These are phyloP conservation scores for Todiramphus chloris DNA, from an alignment of 2,113 vertebrate genomes.

Conservation along the genomic window DNA sequence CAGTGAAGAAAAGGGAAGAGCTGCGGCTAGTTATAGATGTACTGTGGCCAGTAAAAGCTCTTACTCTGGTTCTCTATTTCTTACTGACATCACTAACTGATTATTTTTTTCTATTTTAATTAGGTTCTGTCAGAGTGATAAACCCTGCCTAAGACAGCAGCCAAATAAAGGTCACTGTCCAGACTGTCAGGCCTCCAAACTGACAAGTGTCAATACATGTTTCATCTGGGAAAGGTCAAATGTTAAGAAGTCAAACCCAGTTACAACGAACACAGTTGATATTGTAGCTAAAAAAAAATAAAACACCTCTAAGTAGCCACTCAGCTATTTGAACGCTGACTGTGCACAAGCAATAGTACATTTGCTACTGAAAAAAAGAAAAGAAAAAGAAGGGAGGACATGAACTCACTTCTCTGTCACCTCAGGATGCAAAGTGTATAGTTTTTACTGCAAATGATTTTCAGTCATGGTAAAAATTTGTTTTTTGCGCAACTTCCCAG, in stretches of 20 bases:
- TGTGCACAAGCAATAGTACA: background rate
- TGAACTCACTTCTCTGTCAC: background rate
- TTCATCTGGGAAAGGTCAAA: slow-evolving; percentile 29
- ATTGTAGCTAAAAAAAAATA: background rate
- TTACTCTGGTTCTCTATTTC: slow-evolving; percentile 49
- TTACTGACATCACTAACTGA: slow-evolving; percentile 51
- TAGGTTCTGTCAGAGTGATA: slow-evolving; percentile 59
- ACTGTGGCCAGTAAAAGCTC: slow-evolving; percentile 53
- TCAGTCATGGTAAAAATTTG: background rate
- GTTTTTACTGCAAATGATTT: background rate
- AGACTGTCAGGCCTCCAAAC: slow-evolving; percentile 35
- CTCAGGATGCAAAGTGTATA: background rate
- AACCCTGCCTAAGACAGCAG: slow-evolving; percentile 43
- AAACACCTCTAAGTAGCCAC: background rate
- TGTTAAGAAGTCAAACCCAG: background rate
- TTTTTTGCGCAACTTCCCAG: background rate
- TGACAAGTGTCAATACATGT: slow-evolving; percentile 21
- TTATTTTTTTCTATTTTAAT: slow-evolving; percentile 29
- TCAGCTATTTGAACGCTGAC: background rate
- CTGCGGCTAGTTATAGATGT: slow-evolving; percentile 1
- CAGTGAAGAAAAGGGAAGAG: slow-evolving; percentile 44
- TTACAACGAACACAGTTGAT: background rate
- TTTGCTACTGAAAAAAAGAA: background rate
- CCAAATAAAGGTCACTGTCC: slow-evolving; percentile 50
- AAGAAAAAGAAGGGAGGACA: background rate